Conservation (phyloP, 2,888 invertebrate species). For the Drosophila limbata region DNA sequence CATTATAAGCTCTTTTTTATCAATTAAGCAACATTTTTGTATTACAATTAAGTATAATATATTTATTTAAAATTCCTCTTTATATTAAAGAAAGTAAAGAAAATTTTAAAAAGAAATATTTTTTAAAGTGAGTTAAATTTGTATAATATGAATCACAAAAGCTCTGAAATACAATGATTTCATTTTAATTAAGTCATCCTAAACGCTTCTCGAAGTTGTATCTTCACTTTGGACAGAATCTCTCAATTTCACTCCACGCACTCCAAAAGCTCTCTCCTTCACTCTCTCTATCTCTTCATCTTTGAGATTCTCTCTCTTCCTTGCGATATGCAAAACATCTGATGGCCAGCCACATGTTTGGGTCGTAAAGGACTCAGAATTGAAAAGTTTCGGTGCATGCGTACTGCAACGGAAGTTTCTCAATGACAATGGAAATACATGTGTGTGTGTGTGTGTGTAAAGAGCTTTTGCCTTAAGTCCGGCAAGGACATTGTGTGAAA, state of each 20-base stretch:
- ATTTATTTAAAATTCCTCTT: no score
- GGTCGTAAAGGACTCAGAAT: conserved; percentile 19
- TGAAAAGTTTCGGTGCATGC: conserved; percentile 61
- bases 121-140: no score
- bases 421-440: conserved; percentile 58
- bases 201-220: background rate
- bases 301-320: background rate
- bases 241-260: background rate
- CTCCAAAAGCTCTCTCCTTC: background rate
- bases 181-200: background rate
- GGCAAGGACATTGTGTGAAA: conserved; percentile 48
- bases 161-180: background rate
- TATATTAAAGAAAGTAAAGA: no score
- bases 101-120: no score
- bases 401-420: conserved; percentile 61
- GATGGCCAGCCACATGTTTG: conserved; percentile 67
- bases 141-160: background rate
- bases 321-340: conserved; percentile 57
- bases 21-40: no score
- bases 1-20: no score
- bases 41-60: no score
- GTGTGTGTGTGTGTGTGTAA: background rate
- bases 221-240: background rate
- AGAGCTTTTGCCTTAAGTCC: conserved; percentile 12
- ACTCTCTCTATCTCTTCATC: background rate